phyloP scores from a whole-genome alignment of 2,113 vertebrate genomes.

The Ploceus nigricollis region DNA sequence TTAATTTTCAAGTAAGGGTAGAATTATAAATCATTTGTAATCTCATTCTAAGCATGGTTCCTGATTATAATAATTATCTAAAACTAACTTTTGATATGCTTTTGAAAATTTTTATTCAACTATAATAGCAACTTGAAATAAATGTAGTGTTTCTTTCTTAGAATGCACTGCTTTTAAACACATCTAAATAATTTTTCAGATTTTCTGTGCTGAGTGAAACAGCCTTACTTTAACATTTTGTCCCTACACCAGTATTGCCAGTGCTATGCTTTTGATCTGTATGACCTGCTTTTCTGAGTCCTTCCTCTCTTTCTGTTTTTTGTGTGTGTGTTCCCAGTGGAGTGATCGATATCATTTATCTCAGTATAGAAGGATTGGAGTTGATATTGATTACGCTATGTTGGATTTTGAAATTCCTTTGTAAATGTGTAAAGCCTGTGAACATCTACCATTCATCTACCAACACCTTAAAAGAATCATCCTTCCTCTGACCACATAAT shows the following conservation, averaged over 20 bases:
- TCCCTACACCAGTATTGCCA: background rate
- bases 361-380: background rate
- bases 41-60: background rate
- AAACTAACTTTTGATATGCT: background rate
- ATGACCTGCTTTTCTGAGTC: background rate
- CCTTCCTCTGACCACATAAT: conserved; percentile 71
- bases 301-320: background rate
- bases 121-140: background rate
- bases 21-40: background rate
- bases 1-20: background rate
- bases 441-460: conserved; percentile 50
- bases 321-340: background rate
- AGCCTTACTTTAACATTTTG: background rate
- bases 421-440: conserved; percentile 53
- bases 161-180: background rate
- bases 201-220: background rate
- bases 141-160: background rate
- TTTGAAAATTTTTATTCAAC: background rate
- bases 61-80: background rate
- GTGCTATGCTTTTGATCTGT: background rate
- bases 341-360: background rate
- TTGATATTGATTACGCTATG: conserved; percentile 42
- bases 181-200: background rate
- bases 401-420: conserved; percentile 68
- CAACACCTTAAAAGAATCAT: conserved; percentile 62